Conservation (phyloP, 92 coral and sea anemone genomes). For the Blastomussa wellsi region DNA sequence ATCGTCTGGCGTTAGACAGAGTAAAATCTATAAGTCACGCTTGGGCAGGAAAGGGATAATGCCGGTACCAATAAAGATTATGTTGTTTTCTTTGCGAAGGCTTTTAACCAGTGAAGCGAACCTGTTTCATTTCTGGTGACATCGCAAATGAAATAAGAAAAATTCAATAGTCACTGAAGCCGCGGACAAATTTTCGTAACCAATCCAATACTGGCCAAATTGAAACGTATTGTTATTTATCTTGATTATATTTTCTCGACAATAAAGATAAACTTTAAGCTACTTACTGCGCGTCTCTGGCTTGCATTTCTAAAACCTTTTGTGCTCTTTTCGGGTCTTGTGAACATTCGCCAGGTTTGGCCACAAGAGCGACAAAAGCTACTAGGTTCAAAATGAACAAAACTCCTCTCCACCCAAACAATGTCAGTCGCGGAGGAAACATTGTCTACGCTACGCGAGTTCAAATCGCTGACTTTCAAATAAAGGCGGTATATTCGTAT, state of each 20-base stretch:
- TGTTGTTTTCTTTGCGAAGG: background rate
- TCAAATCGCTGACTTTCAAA: background rate
- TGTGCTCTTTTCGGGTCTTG: constrained; percentile 26
- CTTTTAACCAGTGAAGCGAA: background rate
- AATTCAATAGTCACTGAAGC: background rate
- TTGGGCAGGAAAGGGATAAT: too few species aligned
- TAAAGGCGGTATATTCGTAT: background rate
- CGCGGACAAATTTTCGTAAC: background rate
- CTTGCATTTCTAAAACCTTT: constrained; percentile 37
- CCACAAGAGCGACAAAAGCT: background rate
- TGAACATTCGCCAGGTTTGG: background rate
- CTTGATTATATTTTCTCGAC: background rate
- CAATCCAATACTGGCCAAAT: background rate
- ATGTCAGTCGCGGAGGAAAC: background rate
- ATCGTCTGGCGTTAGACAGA: too few species aligned
- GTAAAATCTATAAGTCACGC: too few species aligned
- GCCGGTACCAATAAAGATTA: background rate
- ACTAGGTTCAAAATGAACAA: background rate
- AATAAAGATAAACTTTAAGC: background rate
- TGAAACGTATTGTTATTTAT: background rate
- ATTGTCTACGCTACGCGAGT: background rate
- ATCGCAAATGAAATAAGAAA: background rate
- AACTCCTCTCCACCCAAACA: background rate
- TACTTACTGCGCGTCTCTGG: constrained; percentile 66
- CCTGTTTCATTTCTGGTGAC: background rate